phyloP scores from a whole-genome alignment of 2,888 invertebrate species.

The Nymphalis c-album region DNA sequence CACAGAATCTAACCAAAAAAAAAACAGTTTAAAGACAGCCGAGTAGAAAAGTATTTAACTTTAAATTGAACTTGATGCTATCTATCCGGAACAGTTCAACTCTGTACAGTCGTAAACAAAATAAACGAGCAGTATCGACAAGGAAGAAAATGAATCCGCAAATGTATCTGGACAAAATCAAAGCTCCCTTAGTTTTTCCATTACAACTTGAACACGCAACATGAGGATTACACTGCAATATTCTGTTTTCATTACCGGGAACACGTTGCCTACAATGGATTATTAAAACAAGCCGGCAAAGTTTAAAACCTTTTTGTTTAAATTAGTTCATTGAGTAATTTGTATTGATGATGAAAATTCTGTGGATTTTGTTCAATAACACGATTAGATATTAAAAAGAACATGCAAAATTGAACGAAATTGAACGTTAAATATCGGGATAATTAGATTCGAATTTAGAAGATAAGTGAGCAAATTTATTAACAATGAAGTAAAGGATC shows the following conservation, averaged over 20 bases:
- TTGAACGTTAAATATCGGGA: no score
- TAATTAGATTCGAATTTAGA: no score
- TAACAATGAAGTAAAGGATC: no score
- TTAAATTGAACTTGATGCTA: slow-evolving; percentile 28
- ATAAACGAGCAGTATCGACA: slow-evolving; percentile 27
- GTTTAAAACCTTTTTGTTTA: no score
- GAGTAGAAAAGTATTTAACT: slow-evolving; percentile 13
- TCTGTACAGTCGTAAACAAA: slow-evolving; percentile 19
- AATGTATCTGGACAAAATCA: slow-evolving; percentile 26
- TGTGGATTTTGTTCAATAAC: no score
- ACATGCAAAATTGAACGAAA: no score
- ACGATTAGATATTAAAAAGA: no score
- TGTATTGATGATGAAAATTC: no score
- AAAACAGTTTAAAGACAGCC: slow-evolving; percentile 17
- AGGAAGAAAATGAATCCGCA: slow-evolving; percentile 23
- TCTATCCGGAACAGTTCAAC: slow-evolving; percentile 15
- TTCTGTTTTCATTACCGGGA: slow-evolving; percentile 17
- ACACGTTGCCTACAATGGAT: neutral
- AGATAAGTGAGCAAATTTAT: no score
- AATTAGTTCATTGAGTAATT: no score
- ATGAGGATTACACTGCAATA: slow-evolving; percentile 41
- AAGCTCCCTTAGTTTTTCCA: slow-evolving; percentile 54
- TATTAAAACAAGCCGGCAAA: neutral
- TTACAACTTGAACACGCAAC: slow-evolving; percentile 58
- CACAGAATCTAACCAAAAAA: slow-evolving; percentile 7